Base-by-base conservation (phyloP, 2,888 invertebrate genomes). In the Megalurothrips usitatus region DNA sequence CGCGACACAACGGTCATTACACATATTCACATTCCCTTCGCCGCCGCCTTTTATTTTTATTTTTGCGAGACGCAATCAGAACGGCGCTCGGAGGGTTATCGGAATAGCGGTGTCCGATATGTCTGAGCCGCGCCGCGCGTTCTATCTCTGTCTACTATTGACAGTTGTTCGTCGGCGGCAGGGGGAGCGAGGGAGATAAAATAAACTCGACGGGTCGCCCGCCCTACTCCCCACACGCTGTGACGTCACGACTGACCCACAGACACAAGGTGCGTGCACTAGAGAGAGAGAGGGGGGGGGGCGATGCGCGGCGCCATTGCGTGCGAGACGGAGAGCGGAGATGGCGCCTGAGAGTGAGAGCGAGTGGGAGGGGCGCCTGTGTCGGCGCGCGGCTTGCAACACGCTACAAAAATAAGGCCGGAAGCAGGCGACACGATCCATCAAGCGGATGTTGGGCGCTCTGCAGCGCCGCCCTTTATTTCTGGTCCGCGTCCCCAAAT, bases 1-100 rank as follows among this genome's bases (percentile, higher is more conserved):
- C n/a, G n/a, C 80, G 93, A 94, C 86, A 91, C 94, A 88, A 94
- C 95, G 89, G 96, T 96, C 87, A 92, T 94, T 91, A 23, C 58
- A 6, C 12, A 11, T 0, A 52, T 8, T 52, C 19, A 58, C 58
- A 0, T 58, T 58, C 17, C n/a, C n/a, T n/a, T n/a, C n/a, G n/a
- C n/a, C n/a, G 14, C 6, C 34, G 6, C 34, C 34, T 2, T 43
- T 43, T 6, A 43, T 43, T 43, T 43, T 43, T 6, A 43, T 43
- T 43, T 43, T 43, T 6, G 6, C 6, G 34, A 43, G 34, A 6
- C 2, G 34, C 34, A 43, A 43, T 43, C 34, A 43, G 34, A 43
- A 6, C 34, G 34, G 6, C 34, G 34, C 6, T 43, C 34, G 34
- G 34, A 43, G 34, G 6, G 34, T 43, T 43, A 43, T 43, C 34